Evolutionary conservation across 2,797 vertebrate species (phyloP).

Genomic region (Sebastes taczanowskii): DNA sequence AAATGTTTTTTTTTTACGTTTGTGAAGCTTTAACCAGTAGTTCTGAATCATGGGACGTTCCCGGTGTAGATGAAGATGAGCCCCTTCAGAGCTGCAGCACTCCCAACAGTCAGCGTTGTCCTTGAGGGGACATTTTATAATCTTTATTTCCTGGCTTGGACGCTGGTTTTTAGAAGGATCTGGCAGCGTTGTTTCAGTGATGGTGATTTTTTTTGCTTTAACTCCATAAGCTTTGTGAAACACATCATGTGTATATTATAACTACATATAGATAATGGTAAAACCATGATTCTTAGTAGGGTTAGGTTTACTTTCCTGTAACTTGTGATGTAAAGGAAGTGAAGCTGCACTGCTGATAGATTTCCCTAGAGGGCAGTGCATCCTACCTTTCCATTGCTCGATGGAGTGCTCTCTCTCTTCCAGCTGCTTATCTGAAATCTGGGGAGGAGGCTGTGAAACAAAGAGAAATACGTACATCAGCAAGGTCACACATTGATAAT

Average conservation of each 20-base stretch:
- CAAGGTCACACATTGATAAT: slow-evolving; percentile 3
- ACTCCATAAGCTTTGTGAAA: not conserved
- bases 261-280: not conserved
- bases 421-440: slow-evolving; percentile 95
- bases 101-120: no score
- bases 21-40: no score
- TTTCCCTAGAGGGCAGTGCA: slow-evolving; percentile 60
- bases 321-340: not conserved
- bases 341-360: slow-evolving; percentile 7
- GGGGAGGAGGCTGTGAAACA: slow-evolving; percentile 90
- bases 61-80: no score
- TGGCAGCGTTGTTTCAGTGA: not conserved
- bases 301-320: not conserved
- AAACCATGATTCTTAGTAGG: not conserved
- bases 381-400: slow-evolving; percentile 97
- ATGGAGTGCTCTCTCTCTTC: slow-evolving; percentile 97
- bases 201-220: not conserved
- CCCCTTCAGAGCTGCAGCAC: no score
- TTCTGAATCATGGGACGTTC: no score
- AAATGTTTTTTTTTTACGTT: no score
- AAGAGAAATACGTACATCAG: slow-evolving; percentile 22
- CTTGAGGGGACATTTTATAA: not conserved
- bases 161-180: not conserved
- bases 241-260: not conserved
- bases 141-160: not conserved